Evolutionary conservation across 92 coral and sea anemone genomes (phyloP).

Genomic region (Epizoanthus ramosus): DNA sequence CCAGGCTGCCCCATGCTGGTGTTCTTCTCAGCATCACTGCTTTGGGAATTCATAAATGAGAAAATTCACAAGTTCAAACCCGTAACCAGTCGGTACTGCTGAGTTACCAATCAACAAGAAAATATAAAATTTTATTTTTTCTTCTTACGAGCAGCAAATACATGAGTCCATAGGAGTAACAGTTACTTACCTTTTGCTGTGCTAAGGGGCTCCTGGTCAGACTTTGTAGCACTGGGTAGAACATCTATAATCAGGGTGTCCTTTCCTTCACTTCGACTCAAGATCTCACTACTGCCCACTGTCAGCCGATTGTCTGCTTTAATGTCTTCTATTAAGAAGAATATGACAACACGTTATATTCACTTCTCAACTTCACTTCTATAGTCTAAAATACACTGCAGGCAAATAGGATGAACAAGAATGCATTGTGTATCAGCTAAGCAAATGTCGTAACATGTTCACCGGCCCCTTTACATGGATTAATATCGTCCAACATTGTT

Average conservation of each 20-base stretch:
- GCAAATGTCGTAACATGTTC: too few relatives aligned
- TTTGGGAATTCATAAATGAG: too few relatives aligned
- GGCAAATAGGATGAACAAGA: background rate
- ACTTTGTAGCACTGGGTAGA: background rate
- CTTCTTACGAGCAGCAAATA: too few relatives aligned
- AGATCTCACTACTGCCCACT: slow-evolving; percentile 33
- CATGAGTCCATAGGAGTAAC: background rate
- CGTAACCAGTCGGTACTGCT: too few relatives aligned
- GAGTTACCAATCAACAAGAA: too few relatives aligned
- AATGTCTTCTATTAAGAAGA: background rate
- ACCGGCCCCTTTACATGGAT: too few relatives aligned
- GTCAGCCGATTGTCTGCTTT: slow-evolving; percentile 11
- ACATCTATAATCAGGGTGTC: slow-evolving; percentile 34
- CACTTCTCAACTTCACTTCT: too few relatives aligned
- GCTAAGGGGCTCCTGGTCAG: background rate
- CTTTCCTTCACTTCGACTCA: slow-evolving; percentile 37
- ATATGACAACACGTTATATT: background rate
- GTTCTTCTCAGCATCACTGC: too few relatives aligned
- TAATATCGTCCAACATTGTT: too few relatives aligned
- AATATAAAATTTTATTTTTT: too few relatives aligned
- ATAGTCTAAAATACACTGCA: background rate
- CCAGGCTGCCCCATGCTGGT: too few relatives aligned
- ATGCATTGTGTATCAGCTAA: background rate
- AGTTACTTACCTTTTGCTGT: background rate
- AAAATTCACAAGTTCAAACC: too few relatives aligned